Percentiles rank a stretch among this genome's conserved stretches.
These are phyloP conservation scores for Nothobranchius kuhntae DNA, from an alignment of 2,113 vertebrate genomes.

Conservation along the genomic window DNA sequence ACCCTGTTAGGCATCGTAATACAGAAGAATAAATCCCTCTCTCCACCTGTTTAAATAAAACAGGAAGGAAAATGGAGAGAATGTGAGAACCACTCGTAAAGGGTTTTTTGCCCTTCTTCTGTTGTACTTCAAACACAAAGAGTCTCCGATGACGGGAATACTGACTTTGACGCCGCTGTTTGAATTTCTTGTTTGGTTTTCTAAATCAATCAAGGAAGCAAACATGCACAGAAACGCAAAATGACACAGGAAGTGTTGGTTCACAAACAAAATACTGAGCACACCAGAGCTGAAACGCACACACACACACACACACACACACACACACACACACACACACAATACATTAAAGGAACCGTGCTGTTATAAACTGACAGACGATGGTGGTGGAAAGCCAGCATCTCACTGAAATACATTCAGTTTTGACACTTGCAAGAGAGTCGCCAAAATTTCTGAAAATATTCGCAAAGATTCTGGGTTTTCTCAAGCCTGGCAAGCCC, in stretches of 20 bases:
- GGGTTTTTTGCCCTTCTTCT: background rate
- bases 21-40: background rate
- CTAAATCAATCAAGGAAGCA: slow-evolving; percentile 49
- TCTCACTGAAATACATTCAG: background rate
- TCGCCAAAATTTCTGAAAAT: too few relatives aligned
- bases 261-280: slow-evolving; percentile 20
- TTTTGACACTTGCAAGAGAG: background rate
- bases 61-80: slow-evolving; percentile 1
- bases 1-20: slow-evolving; percentile 18
- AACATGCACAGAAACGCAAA: slow-evolving; percentile 7
- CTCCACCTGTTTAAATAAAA: slow-evolving; percentile 15
- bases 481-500: too few relatives aligned
- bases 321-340: background rate
- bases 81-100: background rate
- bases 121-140: slow-evolving; percentile 15
- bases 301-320: slow-evolving; percentile 23
- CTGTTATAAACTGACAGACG: background rate
- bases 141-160: background rate
- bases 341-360: background rate
- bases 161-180: slow-evolving; percentile 5
- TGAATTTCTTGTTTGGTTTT: slow-evolving; percentile 38
- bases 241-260: background rate
- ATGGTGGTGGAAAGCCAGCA: too few relatives aligned
- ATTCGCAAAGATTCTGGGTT: too few relatives aligned
- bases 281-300: slow-evolving; percentile 19